These are phyloP conservation scores for Pelvicachromis taeniatus DNA, from an alignment of 2,113 vertebrate species.

Conservation along the genomic window DNA sequence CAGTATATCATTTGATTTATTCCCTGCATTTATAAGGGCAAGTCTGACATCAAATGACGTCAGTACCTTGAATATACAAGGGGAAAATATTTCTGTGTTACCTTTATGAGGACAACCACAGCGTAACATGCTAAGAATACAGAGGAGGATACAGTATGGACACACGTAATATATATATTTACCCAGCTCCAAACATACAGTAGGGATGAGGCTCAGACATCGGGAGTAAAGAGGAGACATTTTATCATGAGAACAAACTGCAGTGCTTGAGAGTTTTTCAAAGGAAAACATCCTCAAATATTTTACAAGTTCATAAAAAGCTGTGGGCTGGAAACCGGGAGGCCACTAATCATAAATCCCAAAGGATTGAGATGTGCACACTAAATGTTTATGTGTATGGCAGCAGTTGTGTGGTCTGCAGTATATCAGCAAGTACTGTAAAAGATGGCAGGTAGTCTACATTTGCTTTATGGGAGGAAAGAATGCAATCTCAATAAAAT, in stretches of 20 bases:
- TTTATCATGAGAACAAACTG: conserved; percentile 1
- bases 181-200: neutral
- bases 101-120: neutral
- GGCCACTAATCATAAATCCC: conserved; percentile 25
- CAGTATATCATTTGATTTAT: conserved; percentile 23
- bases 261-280: neutral
- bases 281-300: neutral
- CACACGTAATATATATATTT: conserved; percentile 8
- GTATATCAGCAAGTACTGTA: neutral
- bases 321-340: neutral
- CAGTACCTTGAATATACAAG: conserved; percentile 2
- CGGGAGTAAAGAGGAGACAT: neutral
- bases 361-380: neutral
- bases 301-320: conserved; percentile 32
- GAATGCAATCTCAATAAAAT: neutral
- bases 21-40: neutral
- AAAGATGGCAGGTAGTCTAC: neutral
- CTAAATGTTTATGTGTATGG: neutral
- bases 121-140: neutral
- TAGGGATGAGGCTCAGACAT: neutral
- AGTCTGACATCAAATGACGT: conserved; percentile 13
- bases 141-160: neutral
- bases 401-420: neutral
- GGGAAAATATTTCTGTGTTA: conserved; percentile 4
- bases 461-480: neutral